Percentiles rank a stretch among this genome's conserved stretches.
Evolutionary conservation across 2,113 vertebrate genomes (phyloP).

Genomic region (Atlantisia rogersi): DNA sequence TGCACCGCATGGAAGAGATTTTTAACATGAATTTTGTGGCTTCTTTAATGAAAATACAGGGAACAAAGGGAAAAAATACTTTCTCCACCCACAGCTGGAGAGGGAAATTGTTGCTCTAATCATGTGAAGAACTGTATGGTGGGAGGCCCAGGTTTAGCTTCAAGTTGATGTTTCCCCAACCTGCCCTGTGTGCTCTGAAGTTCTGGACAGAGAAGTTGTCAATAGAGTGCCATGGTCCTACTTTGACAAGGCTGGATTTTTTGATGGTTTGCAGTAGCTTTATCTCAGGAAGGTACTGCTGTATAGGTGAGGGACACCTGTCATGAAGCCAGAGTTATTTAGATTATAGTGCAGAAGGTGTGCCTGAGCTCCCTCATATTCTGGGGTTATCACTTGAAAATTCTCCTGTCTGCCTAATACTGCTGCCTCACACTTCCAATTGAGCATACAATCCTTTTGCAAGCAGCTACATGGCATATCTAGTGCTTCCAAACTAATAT

Average conservation of each 20-base stretch:
- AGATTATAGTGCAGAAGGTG: background rate
- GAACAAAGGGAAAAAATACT: background rate
- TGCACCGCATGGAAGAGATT: background rate
- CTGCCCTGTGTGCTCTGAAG: background rate
- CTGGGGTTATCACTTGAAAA: background rate
- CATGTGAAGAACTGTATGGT: rapidly evolving
- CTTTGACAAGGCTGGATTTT: background rate
- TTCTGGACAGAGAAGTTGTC: background rate
- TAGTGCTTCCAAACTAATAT: constrained; percentile 17
- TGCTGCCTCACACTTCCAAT: background rate
- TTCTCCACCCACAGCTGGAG: background rate
- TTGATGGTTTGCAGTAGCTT: background rate
- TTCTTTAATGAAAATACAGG: background rate
- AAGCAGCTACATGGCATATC: background rate
- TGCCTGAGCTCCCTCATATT: background rate
- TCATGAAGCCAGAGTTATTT: background rate
- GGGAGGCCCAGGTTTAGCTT: background rate
- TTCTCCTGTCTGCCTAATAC: background rate
- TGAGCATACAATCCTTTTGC: background rate
- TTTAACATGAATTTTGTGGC: background rate
- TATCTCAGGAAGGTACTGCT: background rate
- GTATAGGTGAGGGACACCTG: background rate
- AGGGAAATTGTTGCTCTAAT: background rate
- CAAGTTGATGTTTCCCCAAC: background rate
- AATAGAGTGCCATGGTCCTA: background rate